Evolutionary conservation across 2,797 vertebrate species (phyloP).

Genomic region (Poeciliopsis presidionis): DNA sequence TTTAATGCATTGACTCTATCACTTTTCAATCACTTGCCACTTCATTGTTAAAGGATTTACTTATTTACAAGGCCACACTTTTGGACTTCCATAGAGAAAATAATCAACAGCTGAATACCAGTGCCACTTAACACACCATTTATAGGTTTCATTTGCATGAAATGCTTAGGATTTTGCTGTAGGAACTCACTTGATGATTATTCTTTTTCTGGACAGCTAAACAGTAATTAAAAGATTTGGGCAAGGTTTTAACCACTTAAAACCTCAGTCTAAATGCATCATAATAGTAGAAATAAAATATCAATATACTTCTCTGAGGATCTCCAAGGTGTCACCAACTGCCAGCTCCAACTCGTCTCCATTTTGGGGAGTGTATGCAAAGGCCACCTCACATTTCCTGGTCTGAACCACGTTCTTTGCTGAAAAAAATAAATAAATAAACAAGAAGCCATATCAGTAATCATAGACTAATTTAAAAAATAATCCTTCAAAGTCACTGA

Average conservation of each 20-base stretch:
- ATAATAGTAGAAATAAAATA: neutral
- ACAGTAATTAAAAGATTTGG: neutral
- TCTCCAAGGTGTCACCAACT: conserved; percentile 81
- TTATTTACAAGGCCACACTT: neutral
- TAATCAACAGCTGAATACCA: neutral
- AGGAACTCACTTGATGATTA: neutral
- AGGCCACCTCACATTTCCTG: conserved; percentile 85
- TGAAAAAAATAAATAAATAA: conserved; percentile 48
- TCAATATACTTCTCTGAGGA: conserved; percentile 84
- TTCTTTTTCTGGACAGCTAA: neutral
- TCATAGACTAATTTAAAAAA: neutral
- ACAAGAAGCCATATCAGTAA: neutral
- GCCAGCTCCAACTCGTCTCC: conserved; percentile 82
- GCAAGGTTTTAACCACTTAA: neutral
- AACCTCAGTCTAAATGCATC: neutral
- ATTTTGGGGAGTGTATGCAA: conserved; percentile 74
- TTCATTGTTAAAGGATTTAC: neutral
- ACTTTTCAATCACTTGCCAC: neutral
- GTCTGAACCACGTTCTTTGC: conserved; percentile 70
- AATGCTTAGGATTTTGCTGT: neutral
- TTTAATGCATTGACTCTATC: neutral
- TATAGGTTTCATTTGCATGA: conserved; percentile 14
- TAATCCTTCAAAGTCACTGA: conserved; percentile 13
- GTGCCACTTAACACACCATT: neutral
- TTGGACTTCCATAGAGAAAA: neutral